Evolutionary conservation across 1,140 invertebrate genomes (phyloP).

Genomic region (Drosophila yakuba): DNA sequence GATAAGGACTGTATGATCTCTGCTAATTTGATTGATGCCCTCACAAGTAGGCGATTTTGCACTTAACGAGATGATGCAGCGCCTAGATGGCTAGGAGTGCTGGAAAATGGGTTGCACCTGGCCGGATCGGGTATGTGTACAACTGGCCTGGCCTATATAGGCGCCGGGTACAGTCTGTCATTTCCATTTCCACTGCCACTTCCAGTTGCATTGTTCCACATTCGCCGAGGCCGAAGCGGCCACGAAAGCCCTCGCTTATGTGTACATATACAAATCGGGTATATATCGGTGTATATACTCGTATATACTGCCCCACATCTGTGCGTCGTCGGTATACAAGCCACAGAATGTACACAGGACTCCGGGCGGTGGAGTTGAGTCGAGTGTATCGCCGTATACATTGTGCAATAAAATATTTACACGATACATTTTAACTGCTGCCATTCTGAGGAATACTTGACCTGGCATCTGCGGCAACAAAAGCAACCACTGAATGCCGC

Average conservation of each 20-base stretch:
- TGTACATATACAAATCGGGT: constrained; percentile 4
- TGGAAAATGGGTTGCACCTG: constrained; percentile 7
- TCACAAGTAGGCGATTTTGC: constrained; percentile 28
- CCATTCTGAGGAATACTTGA: constrained; percentile 51
- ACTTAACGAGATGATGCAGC: constrained; percentile 46
- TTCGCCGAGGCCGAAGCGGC: constrained; percentile 20
- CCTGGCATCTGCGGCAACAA: constrained; percentile 62
- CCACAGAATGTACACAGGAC: constrained; percentile 35
- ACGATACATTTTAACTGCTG: constrained; percentile 62
- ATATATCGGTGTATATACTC: not conserved
- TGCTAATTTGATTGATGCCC: not conserved
- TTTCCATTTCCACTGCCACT: constrained; percentile 43
- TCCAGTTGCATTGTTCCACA: constrained; percentile 68
- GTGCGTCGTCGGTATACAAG: constrained; percentile 11
- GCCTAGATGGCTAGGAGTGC: constrained; percentile 8
- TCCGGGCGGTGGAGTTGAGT: constrained; percentile 4
- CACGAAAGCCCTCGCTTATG: constrained; percentile 14
- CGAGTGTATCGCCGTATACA: constrained; percentile 58
- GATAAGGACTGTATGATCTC: not conserved
- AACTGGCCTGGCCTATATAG: constrained; percentile 75
- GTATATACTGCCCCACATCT: constrained; percentile 7
- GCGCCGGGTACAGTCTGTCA: constrained; percentile 57
- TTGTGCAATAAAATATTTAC: constrained; percentile 81
- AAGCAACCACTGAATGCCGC: constrained; percentile 41
- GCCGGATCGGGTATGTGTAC: constrained; percentile 45